Base-by-base conservation (phyloP, 2,888 invertebrate genomes). In the Tyria jacobaeae region DNA sequence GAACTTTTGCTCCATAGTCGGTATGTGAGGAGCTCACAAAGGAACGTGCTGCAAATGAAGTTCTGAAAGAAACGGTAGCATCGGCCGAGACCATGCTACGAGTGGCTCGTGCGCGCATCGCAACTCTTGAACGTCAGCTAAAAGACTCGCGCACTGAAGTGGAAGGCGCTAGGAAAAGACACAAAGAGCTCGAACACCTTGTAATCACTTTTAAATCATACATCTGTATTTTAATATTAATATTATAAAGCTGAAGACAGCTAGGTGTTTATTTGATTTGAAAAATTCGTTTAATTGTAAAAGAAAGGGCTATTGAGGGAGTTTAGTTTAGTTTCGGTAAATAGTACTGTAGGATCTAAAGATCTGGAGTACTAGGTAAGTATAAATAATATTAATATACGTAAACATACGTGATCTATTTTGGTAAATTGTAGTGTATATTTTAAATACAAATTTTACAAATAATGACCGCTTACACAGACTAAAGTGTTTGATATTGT, bases 131-230 rank as follows among this genome's bases (percentile, higher is more conserved):
- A 77, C 81, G 88, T 41, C 89, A 90, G 75, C 80, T 91, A 1
- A 93, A 91, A 70, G 89, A 91, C 3, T 73, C 80, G n/a, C 83
- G 84, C 50, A 69, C 79, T 1, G 90, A 91, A 31, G 79, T 91
- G 25, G 92, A 92, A 4, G 64, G 76, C 3, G 65, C 86, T 34
- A 84, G 81, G 53, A 87, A 86, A 75, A 94, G 91, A 76, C 88
- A 90, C 63, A 91, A 88, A 73, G 94, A 93, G 66, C 83, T 90
- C 71, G 92, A 93, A 77, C 89, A 89, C 83, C 86, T 91, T 77
- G 93, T 94, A 88, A 90, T 84, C 79, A 83, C 79, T 80, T 81
- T 79, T 78, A 49, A 49, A 21, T 44, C 12, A 10, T n/a, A 17
- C 9, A 9, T 17, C 9, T 41, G 7, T 44, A 27, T 21, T 44